phyloP scores from a whole-genome alignment of 2,888 invertebrate species.

The Agriotes lineatus region DNA sequence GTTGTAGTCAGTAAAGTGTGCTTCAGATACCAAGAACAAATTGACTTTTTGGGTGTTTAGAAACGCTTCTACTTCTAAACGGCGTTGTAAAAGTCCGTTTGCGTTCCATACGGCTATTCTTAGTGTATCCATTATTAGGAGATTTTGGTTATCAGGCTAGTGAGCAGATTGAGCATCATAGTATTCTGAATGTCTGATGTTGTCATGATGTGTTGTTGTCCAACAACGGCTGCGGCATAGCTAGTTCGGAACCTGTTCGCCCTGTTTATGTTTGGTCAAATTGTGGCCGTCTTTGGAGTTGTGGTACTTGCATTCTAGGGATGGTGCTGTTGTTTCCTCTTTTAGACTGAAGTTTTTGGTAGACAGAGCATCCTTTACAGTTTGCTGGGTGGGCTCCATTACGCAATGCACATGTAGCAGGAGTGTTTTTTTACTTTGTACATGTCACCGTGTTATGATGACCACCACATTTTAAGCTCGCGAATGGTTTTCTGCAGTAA shows the following conservation, averaged over 20 bases:
- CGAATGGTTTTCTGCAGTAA: not conserved
- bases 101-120: conserved; percentile 9
- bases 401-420: too few relatives aligned
- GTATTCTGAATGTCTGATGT: not conserved
- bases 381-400: not conserved
- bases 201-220: not conserved
- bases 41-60: conserved; percentile 25
- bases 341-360: conserved; percentile 7
- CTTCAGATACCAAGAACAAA: conserved; percentile 2
- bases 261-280: not conserved
- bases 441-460: not conserved
- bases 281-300: not conserved
- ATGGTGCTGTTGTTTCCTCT: conserved; percentile 2
- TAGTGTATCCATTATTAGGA: conserved; percentile 18
- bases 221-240: not conserved
- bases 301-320: not conserved
- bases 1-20: conserved; percentile 33
- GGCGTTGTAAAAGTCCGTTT: too few relatives aligned
- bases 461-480: not conserved
- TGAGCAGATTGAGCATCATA: conserved; percentile 1
- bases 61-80: conserved; percentile 12
- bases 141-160: not conserved
- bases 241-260: not conserved
- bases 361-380: too few relatives aligned
- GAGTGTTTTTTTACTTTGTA: too few relatives aligned